Conservation (phyloP, 2,113 vertebrate species). For the Amphiprion percula region DNA sequence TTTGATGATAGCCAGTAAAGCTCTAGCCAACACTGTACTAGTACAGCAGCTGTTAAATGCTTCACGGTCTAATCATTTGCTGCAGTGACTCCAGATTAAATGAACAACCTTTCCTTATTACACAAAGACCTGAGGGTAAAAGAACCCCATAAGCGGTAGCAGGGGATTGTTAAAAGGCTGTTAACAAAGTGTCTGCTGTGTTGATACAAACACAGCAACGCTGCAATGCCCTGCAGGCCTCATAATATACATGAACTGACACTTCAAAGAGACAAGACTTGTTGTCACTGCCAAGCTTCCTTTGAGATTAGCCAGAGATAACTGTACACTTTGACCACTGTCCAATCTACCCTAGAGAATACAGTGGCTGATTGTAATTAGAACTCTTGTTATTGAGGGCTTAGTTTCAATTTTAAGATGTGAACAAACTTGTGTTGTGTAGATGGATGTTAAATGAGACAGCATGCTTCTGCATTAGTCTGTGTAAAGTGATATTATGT, state of each 20-base stretch:
- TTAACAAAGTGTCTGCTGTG: constrained; percentile 60
- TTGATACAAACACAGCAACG: constrained; percentile 43
- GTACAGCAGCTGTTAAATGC: neutral
- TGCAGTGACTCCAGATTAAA: constrained; percentile 44
- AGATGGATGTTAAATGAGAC: too few species aligned
- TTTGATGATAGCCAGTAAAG: neutral
- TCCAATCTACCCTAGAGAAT: neutral
- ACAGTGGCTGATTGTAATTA: constrained; percentile 10
- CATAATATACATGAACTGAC: constrained; percentile 34
- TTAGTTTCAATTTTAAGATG: constrained; percentile 1
- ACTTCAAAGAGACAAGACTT: constrained; percentile 49
- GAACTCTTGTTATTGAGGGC: neutral
- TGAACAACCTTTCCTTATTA: constrained; percentile 39
- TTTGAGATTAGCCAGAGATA: constrained; percentile 11
- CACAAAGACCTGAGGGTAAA: constrained; percentile 34
- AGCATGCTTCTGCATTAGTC: too few species aligned
- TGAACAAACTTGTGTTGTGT: neutral
- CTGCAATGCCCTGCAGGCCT: constrained; percentile 21
- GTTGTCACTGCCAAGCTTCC: constrained; percentile 22
- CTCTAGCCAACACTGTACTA: neutral
- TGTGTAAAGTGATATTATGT: too few species aligned
- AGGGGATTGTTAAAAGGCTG: constrained; percentile 54
- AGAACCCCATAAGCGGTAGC: constrained; percentile 30
- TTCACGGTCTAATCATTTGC: constrained; percentile 32
- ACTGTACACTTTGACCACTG: constrained; percentile 15